Conservation (phyloP, 2,797 vertebrate species). For the Anguilla megastoma region DNA sequence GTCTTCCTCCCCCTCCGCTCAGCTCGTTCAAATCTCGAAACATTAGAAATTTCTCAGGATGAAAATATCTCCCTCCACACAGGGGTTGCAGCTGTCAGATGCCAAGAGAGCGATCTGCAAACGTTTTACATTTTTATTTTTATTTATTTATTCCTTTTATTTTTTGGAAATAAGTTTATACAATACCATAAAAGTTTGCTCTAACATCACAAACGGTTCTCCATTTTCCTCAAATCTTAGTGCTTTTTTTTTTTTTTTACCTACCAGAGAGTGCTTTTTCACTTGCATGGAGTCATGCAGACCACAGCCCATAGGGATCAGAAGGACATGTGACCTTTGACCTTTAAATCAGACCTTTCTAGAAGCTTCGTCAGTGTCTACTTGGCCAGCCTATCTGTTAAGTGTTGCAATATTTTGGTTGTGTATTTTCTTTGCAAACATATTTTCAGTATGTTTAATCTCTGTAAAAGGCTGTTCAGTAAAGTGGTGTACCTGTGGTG, state of each 20-base stretch:
- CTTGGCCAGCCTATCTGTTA: too few relatives aligned
- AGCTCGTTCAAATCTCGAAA: conserved; percentile 55
- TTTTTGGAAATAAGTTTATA: conserved; percentile 71
- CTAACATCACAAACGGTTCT: conserved; percentile 49
- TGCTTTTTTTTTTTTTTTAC: neutral
- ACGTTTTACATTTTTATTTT: neutral
- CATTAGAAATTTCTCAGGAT: conserved; percentile 68
- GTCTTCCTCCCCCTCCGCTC: neutral
- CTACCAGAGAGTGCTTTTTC: neutral
- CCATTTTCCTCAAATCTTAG: conserved; percentile 48
- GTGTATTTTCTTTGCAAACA: too few relatives aligned
- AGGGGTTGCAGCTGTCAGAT: conserved; percentile 61
- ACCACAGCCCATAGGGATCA: neutral
- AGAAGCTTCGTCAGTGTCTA: neutral
- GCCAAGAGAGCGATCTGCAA: conserved; percentile 68
- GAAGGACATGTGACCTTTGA: neutral
- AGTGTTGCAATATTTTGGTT: too few relatives aligned
- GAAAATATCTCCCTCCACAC: conserved; percentile 67
- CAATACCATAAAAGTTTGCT: conserved; percentile 67
- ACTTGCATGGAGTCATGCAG: too few relatives aligned
- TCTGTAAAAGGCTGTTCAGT: neutral
- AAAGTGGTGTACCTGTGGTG: neutral
- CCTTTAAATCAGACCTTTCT: neutral
- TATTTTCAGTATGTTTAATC: too few relatives aligned
- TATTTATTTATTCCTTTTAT: conserved; percentile 59